Conservation (phyloP, 1,140 invertebrate genomes). For the Acyrthosiphon pisum region DNA sequence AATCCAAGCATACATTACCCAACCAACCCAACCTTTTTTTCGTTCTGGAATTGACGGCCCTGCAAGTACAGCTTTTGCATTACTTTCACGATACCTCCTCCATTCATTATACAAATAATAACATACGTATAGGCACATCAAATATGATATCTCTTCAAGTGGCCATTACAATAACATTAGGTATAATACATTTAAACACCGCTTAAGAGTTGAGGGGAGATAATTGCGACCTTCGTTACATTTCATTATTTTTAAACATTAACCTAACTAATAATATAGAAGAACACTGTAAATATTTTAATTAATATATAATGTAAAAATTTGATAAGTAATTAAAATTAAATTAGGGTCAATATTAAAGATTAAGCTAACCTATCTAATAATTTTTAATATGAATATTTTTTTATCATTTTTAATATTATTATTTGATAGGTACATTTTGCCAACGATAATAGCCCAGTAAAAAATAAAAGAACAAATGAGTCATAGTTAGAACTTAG, state of each 20-base stretch:
- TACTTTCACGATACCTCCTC: not conserved
- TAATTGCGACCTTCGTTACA: fast-evolving
- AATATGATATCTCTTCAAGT: not conserved
- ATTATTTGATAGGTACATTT: too few relatives aligned
- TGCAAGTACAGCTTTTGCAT: not conserved
- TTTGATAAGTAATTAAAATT: not conserved
- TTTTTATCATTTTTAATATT: too few relatives aligned
- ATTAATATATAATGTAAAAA: not conserved
- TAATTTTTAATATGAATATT: too few relatives aligned
- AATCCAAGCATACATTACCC: not conserved
- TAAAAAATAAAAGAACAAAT: too few relatives aligned
- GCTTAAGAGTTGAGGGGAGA: not conserved
- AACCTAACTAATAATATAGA: not conserved
- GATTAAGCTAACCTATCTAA: not conserved
- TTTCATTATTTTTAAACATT: not conserved
- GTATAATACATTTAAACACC: not conserved
- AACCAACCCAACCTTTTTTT: not conserved
- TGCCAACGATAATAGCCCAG: too few relatives aligned
- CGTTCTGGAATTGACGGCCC: not conserved
- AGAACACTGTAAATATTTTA: not conserved
- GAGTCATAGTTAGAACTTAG: not conserved
- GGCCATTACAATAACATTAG: too few relatives aligned
- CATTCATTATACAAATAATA: not conserved
- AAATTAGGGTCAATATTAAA: not conserved
- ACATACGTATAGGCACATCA: not conserved